phyloP scores from a whole-genome alignment of 2,797 vertebrate species.

The Peromyscus aztecus region DNA sequence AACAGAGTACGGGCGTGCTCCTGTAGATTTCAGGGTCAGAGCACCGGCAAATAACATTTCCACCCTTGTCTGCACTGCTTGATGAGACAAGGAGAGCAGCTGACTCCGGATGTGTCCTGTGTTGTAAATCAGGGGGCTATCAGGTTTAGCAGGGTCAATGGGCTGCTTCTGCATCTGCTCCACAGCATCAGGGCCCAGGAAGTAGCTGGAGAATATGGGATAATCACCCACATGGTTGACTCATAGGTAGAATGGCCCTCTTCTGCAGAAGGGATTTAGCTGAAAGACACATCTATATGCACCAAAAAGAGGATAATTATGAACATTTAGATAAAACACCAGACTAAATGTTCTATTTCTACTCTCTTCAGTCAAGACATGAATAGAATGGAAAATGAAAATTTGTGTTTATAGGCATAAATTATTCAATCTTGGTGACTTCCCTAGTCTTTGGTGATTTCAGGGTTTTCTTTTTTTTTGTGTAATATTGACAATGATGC shows the following conservation, averaged over 20 bases:
- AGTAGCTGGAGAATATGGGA: slow-evolving; percentile 1
- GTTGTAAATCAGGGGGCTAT: slow-evolving; percentile 80
- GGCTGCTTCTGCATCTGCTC: slow-evolving; percentile 65
- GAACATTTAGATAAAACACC: slow-evolving; percentile 3
- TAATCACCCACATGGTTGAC: slow-evolving; percentile 71
- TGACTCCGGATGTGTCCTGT: slow-evolving; percentile 71
- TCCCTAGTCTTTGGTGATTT: neutral
- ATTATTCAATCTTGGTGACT: neutral
- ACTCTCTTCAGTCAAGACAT: neutral
- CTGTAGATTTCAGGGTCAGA: slow-evolving; percentile 70
- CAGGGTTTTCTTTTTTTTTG: neutral
- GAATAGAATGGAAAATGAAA: neutral
- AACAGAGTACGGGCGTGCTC: slow-evolving; percentile 65
- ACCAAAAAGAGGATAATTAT: neutral
- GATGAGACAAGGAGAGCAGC: slow-evolving; percentile 83
- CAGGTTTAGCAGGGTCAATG: slow-evolving; percentile 82
- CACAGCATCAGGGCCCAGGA: slow-evolving; percentile 60
- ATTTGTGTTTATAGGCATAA: neutral
- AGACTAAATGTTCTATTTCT: neutral
- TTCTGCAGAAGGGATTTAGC: slow-evolving; percentile 21
- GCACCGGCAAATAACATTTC: slow-evolving; percentile 63
- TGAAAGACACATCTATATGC: neutral
- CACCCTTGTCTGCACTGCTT: slow-evolving; percentile 70
- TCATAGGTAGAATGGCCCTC: slow-evolving; percentile 52
- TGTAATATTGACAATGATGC: neutral